phyloP scores from a whole-genome alignment of 2,113 vertebrate species.

The Columba livia region DNA sequence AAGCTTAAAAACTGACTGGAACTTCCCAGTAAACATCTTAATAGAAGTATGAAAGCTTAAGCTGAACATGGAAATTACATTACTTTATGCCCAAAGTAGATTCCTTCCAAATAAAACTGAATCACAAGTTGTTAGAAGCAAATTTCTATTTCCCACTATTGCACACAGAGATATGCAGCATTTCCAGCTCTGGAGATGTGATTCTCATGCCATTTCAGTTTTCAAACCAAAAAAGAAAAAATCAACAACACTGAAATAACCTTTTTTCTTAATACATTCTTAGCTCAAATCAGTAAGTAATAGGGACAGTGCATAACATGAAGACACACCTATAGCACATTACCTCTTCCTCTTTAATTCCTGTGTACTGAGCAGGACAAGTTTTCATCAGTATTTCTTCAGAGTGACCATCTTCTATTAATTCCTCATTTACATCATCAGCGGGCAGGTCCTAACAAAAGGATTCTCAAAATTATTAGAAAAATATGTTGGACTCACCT shows the following conservation, averaged over 20 bases:
- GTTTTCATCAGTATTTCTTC: conserved; percentile 87
- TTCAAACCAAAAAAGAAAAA: not conserved
- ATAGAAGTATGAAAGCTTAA: not conserved
- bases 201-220: not conserved
- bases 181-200: not conserved
- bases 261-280: not conserved
- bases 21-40: not conserved
- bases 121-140: not conserved
- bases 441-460: conserved; percentile 84
- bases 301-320: not conserved
- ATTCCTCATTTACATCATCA: conserved; percentile 83
- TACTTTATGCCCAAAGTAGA: not conserved
- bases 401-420: conserved; percentile 86
- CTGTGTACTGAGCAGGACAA: conserved; percentile 85
- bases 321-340: not conserved
- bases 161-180: not conserved
- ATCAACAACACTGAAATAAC: not conserved
- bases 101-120: not conserved
- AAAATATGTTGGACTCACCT: not conserved
- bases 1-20: not conserved
- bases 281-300: not conserved
- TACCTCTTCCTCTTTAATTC: conserved; percentile 93
- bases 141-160: not conserved
- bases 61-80: not conserved
- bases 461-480: not conserved